Evolutionary conservation across 2,888 invertebrate species (phyloP), one percentile per base, ranked within the genome.

Genomic region (Synanthedon myopaeformis): DNA sequence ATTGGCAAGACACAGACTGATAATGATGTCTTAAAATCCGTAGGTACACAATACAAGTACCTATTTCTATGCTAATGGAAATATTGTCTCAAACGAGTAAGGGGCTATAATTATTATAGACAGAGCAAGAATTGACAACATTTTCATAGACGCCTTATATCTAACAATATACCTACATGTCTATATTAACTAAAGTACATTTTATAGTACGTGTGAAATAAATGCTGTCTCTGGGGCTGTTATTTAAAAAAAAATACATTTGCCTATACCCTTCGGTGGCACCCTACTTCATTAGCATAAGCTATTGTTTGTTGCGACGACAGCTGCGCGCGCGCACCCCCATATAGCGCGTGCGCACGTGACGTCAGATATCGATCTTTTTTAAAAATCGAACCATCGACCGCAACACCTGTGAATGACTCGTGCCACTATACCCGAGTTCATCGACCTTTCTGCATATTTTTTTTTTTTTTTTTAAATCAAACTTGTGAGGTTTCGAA

Each of bases 361-460:
- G 83, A 85, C 86, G 85, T 84, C 81, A 84, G 67, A 64, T 70
- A 82, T 83, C 78, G 84, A 84, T 84, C 72, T 72, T 75, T 67
- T 57, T 58, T 51, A 48, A 49, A 60, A 71, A 79, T 80, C 84
- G 82, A 84, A 64, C 54, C 76, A 84, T 85, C 82, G 84, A 85
- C 58, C 79, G 69, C 64, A 73, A 23, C 35, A 85, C 84, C 85
- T 85, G 84, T 81, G 68, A 55, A 10, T 35, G 65, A 69, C 79
- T 62, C 77, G 79, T 77, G 81, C 73, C 71, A 60, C 56, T 65
- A 72, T 72, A 66, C 67, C 74, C 79, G 79, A 80, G 84, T 68
- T 65, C 79, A 61, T 60, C 81, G 80, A 79, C 74, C 80, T 74
- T 63, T 69, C 63, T 56, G 17, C 14, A 51, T 51, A 51, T 42